Conservation (phyloP, 2,797 vertebrate genomes). For the Molossus alvarezi region DNA sequence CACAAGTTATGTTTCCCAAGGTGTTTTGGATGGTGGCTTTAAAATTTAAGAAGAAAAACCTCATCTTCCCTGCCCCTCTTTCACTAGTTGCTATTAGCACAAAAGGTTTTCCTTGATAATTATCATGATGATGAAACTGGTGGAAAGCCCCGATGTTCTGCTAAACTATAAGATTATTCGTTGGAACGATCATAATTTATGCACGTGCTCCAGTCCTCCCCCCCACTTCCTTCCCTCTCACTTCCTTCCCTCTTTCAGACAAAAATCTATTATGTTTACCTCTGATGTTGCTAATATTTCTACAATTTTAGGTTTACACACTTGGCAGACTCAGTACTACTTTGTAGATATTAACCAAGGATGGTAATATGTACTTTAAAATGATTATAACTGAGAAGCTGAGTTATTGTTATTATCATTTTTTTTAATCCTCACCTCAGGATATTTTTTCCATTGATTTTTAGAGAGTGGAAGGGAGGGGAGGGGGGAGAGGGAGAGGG, state of each 20-base stretch:
- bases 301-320: not conserved
- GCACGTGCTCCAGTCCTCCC: not conserved
- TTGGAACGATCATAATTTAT: not conserved
- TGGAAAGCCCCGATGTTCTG: conserved; percentile 39
- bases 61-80: not conserved
- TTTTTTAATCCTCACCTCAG: no score
- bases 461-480: no score
- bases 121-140: not conserved
- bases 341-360: conserved; percentile 41
- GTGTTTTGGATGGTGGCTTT: conserved; percentile 41
- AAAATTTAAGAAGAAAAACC: conserved; percentile 63
- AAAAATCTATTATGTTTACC: not conserved
- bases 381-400: conserved; percentile 21
- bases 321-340: not conserved
- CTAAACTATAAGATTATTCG: conserved; percentile 33
- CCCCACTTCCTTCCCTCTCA: not conserved
- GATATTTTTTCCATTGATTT: no score
- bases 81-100: not conserved
- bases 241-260: conserved; percentile 11
- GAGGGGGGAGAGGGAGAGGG: no score
- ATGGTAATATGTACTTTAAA: conserved; percentile 30
- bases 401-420: not conserved
- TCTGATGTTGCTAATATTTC: not conserved
- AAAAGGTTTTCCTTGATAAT: not conserved
- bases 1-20: conserved; percentile 34